A percentile compares a stretch with the other conserved stretches of the same genome.
Conservation (phyloP, 2,888 invertebrate genomes). For the Tupiocoris notatus region DNA sequence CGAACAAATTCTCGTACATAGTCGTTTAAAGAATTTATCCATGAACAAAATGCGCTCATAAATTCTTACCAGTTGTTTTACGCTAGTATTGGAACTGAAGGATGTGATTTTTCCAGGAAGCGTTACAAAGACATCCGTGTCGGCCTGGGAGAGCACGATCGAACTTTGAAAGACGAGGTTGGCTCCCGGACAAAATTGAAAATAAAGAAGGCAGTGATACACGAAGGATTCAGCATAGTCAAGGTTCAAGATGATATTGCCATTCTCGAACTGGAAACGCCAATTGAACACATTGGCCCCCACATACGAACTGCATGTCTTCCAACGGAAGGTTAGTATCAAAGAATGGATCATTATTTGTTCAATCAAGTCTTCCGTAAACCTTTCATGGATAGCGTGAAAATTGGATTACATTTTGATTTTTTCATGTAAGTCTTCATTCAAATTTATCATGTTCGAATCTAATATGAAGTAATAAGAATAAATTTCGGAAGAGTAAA, state of each 20-base stretch:
- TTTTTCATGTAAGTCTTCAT: no score
- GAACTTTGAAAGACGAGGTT: slow-evolving; percentile 61
- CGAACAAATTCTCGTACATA: no score
- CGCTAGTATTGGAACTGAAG: neutral
- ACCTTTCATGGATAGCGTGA: no score
- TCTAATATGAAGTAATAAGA: no score
- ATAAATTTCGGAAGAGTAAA: no score
- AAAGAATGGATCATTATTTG: neutral
- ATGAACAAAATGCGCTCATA: neutral
- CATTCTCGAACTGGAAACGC: slow-evolving; percentile 65
- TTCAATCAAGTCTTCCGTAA: no score
- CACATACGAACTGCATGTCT: slow-evolving; percentile 73
- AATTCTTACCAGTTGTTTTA: neutral
- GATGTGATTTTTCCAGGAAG: slow-evolving; percentile 35
- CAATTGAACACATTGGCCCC: slow-evolving; percentile 57
- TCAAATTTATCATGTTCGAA: no score
- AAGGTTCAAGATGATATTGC: slow-evolving; percentile 85
- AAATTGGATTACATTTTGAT: no score
- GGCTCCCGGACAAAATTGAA: slow-evolving; percentile 59
- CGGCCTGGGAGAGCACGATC: slow-evolving; percentile 71
- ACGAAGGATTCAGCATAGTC: slow-evolving; percentile 69
- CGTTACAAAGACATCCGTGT: slow-evolving; percentile 58
- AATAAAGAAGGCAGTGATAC: slow-evolving; percentile 62
- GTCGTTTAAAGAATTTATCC: no score
- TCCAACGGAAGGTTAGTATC: slow-evolving; percentile 55